These are phyloP conservation scores for Hydrotaea cyrtoneurina DNA, from an alignment of 2,888 invertebrate genomes.

Conservation along the genomic window DNA sequence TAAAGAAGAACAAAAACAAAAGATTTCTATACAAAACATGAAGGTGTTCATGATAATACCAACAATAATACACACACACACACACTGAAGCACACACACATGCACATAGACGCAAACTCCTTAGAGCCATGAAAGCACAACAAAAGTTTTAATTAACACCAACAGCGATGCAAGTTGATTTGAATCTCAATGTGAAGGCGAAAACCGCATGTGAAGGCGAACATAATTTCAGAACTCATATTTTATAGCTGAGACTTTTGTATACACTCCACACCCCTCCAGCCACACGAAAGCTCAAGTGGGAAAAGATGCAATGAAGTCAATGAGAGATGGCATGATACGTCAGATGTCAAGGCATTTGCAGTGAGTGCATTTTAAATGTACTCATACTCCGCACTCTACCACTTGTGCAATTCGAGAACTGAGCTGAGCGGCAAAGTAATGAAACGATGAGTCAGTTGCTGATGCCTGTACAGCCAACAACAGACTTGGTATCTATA, in stretches of 20 bases:
- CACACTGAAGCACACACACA: no score
- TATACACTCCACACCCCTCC: neutral
- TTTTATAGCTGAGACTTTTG: neutral
- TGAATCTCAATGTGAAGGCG: neutral
- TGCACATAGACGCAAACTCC: neutral
- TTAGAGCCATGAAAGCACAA: neutral
- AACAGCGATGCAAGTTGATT: neutral
- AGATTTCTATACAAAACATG: neutral
- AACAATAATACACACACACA: neutral
- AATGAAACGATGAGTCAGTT: no score
- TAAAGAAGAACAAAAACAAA: constrained; percentile 42
- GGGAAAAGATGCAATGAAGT: no score
- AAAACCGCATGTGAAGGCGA: neutral
- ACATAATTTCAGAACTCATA: neutral
- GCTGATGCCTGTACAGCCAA: no score
- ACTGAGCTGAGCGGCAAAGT: no score
- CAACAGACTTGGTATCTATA: no score
- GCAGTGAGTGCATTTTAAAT: no score
- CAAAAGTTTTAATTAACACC: constrained; percentile 4
- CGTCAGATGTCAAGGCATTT: no score
- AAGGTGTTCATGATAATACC: neutral
- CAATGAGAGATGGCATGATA: no score
- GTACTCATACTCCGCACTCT: no score
- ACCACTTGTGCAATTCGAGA: no score
- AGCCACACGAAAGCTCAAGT: neutral